These are phyloP conservation scores for Aleiodes alternator DNA, from an alignment of 2,888 invertebrate genomes.

Conservation along the genomic window DNA sequence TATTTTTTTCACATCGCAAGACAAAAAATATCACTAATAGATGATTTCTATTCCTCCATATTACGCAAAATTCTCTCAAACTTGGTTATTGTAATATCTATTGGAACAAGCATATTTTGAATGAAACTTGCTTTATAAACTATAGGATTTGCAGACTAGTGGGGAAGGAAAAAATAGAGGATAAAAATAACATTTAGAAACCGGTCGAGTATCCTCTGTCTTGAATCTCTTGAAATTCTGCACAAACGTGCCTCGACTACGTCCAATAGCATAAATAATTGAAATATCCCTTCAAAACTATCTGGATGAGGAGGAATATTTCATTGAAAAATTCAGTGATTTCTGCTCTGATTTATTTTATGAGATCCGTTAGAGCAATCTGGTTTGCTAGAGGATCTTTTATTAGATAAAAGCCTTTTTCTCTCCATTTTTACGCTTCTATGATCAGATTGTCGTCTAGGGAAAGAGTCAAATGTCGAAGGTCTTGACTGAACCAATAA, in stretches of 20 bases:
- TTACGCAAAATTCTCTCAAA: conserved; percentile 11
- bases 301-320: neutral
- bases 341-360: neutral
- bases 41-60: neutral
- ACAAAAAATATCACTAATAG: neutral
- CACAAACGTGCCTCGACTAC: conserved; percentile 64
- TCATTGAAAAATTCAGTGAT: neutral
- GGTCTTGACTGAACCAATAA: neutral
- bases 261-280: conserved; percentile 21
- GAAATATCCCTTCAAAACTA: neutral
- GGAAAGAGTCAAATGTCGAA: conserved; percentile 11
- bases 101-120: neutral
- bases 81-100: neutral
- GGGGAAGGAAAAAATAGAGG: conserved; percentile 12
- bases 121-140: neutral
- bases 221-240: conserved; percentile 38
- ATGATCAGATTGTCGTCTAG: conserved; percentile 1
- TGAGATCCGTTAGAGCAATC: conserved; percentile 14
- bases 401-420: conserved; percentile 15
- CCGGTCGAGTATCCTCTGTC: conserved; percentile 59
- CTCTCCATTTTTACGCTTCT: conserved; percentile 2
- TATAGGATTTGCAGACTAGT: neutral
- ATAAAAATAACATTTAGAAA: conserved; percentile 54
- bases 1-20: conserved; percentile 19
- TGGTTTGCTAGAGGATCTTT: neutral